Conservation (phyloP, 1,140 invertebrate genomes). For the Aleiodes sp. region DNA sequence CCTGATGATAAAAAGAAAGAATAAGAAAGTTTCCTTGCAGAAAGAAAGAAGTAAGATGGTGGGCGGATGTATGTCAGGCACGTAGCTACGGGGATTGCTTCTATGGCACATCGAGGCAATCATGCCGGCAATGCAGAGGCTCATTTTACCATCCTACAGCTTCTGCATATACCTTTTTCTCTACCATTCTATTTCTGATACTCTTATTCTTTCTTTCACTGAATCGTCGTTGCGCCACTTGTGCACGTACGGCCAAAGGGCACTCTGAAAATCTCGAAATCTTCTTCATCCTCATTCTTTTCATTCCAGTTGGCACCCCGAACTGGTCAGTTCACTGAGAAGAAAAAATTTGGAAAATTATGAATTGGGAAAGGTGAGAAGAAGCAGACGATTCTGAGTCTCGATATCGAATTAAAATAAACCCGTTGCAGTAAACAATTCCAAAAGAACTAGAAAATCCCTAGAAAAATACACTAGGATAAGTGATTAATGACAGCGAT, state of each 20-base stretch:
- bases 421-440: too few relatives aligned
- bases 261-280: constrained; percentile 26
- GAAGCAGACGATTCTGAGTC: too few relatives aligned
- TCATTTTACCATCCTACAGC: constrained; percentile 63
- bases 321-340: too few relatives aligned
- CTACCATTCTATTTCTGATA: constrained; percentile 35
- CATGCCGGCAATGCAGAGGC: constrained; percentile 66
- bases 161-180: constrained; percentile 48
- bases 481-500: too few relatives aligned
- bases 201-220: constrained; percentile 36
- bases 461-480: too few relatives aligned
- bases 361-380: too few relatives aligned
- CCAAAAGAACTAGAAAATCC: too few relatives aligned
- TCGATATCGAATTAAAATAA: too few relatives aligned
- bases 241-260: constrained; percentile 37
- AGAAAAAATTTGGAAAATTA: too few relatives aligned
- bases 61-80: constrained; percentile 65
- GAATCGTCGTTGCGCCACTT: constrained; percentile 28
- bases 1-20: constrained; percentile 27
- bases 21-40: constrained; percentile 28
- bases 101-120: constrained; percentile 68
- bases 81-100: constrained; percentile 67
- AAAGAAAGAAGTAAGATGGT: constrained; percentile 58
- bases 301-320: not conserved
- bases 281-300: constrained; percentile 5